Evolutionary conservation across 2,888 invertebrate species (phyloP).

Genomic region (Drosophila atroscutellata): DNA sequence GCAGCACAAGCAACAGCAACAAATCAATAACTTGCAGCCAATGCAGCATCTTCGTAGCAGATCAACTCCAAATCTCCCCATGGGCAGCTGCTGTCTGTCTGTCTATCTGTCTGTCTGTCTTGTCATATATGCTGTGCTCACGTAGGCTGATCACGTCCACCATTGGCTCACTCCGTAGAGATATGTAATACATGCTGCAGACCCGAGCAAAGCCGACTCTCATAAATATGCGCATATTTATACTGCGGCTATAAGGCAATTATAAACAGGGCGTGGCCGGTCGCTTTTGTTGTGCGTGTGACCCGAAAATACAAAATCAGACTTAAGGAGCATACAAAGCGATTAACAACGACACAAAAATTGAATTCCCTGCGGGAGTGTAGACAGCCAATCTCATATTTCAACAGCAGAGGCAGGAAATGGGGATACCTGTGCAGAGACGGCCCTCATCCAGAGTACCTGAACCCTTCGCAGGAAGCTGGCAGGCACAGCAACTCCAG

Average conservation of each 20-base stretch:
- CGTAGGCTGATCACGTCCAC: conserved; percentile 59
- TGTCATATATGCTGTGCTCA: conserved; percentile 9
- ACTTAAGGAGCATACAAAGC: conserved; percentile 23
- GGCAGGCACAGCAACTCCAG: not conserved
- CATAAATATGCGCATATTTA: conserved; percentile 48
- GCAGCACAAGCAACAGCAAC: conserved; percentile 8
- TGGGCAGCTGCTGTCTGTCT: not conserved
- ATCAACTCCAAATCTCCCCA: not conserved
- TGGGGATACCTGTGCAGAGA: not conserved
- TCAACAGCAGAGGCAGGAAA: conserved; percentile 57
- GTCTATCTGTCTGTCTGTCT: not conserved
- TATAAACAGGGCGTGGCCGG: conserved; percentile 76
- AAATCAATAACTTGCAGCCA: not conserved
- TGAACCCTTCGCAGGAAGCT: not conserved
- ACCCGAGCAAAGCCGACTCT: conserved; percentile 15
- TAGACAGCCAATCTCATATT: conserved; percentile 56
- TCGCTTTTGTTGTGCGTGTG: conserved; percentile 21
- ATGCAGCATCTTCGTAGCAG: conserved; percentile 14
- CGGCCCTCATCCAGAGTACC: not conserved
- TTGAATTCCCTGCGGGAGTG: conserved; percentile 50
- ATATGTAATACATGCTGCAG: conserved; percentile 41
- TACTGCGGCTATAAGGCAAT: conserved; percentile 72
- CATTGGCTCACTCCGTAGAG: conserved; percentile 47
- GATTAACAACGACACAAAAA: conserved; percentile 47
- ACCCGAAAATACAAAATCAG: conserved; percentile 28